Evolutionary conservation across 2,797 vertebrate species (phyloP).

Genomic region (Oreortyx pictus): DNA sequence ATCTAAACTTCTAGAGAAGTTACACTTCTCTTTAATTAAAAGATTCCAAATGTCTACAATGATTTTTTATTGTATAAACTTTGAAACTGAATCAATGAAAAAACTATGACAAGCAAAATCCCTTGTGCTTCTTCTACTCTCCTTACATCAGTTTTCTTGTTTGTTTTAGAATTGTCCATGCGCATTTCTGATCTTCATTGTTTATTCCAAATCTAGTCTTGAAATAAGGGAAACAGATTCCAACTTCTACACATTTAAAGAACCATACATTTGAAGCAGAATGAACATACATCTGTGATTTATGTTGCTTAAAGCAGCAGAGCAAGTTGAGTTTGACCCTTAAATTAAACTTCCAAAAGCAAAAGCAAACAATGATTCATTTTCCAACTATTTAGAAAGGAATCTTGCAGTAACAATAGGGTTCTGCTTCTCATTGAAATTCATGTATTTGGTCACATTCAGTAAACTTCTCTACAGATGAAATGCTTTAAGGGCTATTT

Average conservation of each 20-base stretch:
- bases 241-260: not conserved
- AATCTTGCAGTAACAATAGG: not conserved
- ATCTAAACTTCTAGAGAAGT: not conserved
- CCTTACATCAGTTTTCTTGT: not conserved
- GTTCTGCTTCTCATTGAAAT: slow-evolving; percentile 76
- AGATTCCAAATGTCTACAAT: not conserved
- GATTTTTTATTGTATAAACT: not conserved
- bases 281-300: not conserved
- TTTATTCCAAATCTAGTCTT: not conserved
- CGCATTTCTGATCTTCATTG: not conserved
- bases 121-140: not conserved
- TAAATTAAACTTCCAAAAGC: slow-evolving; percentile 61
- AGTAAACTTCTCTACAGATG: slow-evolving; percentile 49
- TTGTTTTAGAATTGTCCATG: not conserved
- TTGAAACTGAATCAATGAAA: not conserved
- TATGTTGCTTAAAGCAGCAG: slow-evolving; percentile 41
- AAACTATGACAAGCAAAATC: not conserved
- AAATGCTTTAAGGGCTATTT: slow-evolving; percentile 68
- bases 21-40: not conserved
- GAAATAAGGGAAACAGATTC: not conserved
- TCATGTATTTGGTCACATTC: slow-evolving; percentile 67
- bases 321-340: slow-evolving; percentile 70
- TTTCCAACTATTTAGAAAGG: not conserved
- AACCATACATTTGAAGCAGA: not conserved
- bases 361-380: slow-evolving; percentile 51